A percentile compares a stretch with the other conserved stretches of the same genome.
Evolutionary conservation across 1,140 invertebrate species (phyloP).

Genomic region (Pemphigus obesinymphae): DNA sequence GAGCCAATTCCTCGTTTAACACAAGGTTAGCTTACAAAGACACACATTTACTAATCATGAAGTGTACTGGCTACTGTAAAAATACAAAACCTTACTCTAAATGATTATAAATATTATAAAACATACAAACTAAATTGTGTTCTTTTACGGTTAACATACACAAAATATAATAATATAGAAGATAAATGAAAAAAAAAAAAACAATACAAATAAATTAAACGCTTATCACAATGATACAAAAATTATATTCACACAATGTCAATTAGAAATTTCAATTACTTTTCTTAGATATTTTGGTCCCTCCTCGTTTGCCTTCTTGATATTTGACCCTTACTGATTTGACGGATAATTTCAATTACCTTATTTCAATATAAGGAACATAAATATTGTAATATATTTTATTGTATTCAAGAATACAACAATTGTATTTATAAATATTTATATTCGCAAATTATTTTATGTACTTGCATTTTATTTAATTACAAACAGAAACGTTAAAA

Average conservation of each 20-base stretch:
- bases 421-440: background rate
- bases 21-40: background rate
- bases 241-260: background rate
- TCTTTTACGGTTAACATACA: background rate
- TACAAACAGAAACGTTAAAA: background rate
- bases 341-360: background rate
- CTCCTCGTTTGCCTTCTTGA: background rate
- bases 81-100: background rate
- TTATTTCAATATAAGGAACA: background rate
- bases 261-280: background rate
- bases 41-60: background rate
- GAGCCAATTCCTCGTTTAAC: background rate
- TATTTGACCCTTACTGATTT: background rate
- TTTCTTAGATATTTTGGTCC: background rate
- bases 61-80: slow-evolving; percentile 3
- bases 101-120: slow-evolving; percentile 14
- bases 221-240: slow-evolving; percentile 27
- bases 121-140: slow-evolving; percentile 9
- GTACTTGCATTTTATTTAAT: background rate
- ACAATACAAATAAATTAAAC: background rate
- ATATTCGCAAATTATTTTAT: background rate
- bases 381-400: background rate
- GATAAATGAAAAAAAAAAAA: slow-evolving; percentile 27
- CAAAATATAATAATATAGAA: background rate
- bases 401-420: background rate